Percentiles rank a stretch among this genome's conserved stretches.
phyloP scores from a whole-genome alignment of 1,140 invertebrate genomes.

The Penaeus indicus region DNA sequence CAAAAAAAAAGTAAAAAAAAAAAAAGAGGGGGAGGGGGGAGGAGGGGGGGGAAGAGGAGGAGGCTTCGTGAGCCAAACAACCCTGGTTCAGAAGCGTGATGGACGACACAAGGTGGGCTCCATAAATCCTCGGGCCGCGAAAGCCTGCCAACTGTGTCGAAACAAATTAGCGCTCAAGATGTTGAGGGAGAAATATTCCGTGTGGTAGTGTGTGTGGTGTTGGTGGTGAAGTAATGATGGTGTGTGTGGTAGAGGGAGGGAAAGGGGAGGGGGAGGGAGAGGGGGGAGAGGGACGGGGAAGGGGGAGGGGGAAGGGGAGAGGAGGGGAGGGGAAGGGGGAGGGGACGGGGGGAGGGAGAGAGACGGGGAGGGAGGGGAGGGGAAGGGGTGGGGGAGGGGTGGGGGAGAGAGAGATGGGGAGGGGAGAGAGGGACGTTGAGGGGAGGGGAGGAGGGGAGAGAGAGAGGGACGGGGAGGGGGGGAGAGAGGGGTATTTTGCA shows the following conservation, averaged over 20 bases:
- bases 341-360: not conserved
- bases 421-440: not conserved
- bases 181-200: conserved; percentile 23
- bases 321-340: not conserved
- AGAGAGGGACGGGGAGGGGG: not conserved
- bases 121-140: conserved; percentile 27
- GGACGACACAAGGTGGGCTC: conserved; percentile 40
- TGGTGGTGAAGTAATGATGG: conserved; percentile 6
- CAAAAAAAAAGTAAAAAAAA: no score
- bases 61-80: not conserved
- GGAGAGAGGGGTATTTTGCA: conserved; percentile 11
- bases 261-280: not conserved
- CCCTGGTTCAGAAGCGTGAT: conserved; percentile 33
- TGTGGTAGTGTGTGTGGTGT: conserved; percentile 23
- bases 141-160: conserved; percentile 38
- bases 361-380: not conserved
- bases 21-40: no score
- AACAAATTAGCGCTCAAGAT: conserved; percentile 44
- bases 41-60: no score
- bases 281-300: not conserved
- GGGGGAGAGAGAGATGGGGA: not conserved
- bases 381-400: not conserved
- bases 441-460: not conserved
- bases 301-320: not conserved
- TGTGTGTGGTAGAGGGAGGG: not conserved